Conservation (phyloP, 2,113 vertebrate genomes). For the Rhinopomastus cyanomelas region DNA sequence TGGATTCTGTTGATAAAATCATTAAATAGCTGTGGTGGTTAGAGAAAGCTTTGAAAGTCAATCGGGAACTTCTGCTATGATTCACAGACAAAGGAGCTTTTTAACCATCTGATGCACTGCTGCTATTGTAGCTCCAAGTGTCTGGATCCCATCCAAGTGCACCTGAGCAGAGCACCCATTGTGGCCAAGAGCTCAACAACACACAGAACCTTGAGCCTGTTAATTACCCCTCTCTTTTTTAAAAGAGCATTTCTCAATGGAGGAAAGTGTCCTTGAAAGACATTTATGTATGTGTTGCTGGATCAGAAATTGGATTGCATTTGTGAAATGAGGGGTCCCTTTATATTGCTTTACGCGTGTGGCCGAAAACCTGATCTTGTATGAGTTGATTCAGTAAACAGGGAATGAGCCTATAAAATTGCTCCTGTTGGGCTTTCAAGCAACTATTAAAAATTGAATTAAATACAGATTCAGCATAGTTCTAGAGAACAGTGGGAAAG, state of each 20-base stretch:
- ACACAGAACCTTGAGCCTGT: neutral
- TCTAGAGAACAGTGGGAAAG: constrained; percentile 8
- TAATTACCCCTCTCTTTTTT: neutral
- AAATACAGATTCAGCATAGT: neutral
- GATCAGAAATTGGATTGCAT: neutral
- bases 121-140: neutral
- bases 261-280: neutral
- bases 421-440: neutral
- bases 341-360: neutral
- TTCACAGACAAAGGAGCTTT: neutral
- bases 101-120: neutral
- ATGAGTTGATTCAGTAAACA: neutral
- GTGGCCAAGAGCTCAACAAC: neutral
- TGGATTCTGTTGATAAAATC: neutral
- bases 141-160: neutral
- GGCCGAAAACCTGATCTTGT: neutral
- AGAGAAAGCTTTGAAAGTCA: neutral
- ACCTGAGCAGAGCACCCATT: constrained; percentile 11
- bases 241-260: neutral
- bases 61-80: neutral
- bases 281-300: neutral
- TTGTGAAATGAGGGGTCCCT: neutral
- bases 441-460: neutral
- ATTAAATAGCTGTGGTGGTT: neutral
- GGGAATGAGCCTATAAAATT: neutral